Percentiles rank a stretch among this genome's conserved stretches.
These are phyloP conservation scores for Alligator mississippiensis DNA, from an alignment of 2,113 vertebrate genomes.

Conservation along the genomic window DNA sequence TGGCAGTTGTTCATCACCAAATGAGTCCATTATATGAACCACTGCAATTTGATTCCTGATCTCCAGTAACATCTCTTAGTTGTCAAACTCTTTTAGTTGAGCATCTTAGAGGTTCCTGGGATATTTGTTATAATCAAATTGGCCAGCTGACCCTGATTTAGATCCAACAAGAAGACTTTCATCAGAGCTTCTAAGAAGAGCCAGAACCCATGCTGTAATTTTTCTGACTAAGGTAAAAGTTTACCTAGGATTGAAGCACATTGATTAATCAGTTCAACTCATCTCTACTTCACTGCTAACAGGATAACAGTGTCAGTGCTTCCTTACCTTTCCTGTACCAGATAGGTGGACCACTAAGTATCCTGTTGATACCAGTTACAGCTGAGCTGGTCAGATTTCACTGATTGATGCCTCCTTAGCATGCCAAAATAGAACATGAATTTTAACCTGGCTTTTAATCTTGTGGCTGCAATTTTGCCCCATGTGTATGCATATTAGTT, in stretches of 20 bases:
- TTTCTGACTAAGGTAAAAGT: neutral
- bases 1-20: accelerated
- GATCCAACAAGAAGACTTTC: neutral
- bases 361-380: neutral
- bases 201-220: neutral
- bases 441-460: conserved; percentile 38
- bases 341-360: neutral
- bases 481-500: conserved; percentile 33
- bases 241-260: neutral
- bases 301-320: accelerated
- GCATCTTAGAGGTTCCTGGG: neutral
- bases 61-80: neutral
- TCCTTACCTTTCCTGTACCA: neutral
- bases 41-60: neutral
- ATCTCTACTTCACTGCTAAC: neutral
- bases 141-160: neutral
- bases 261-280: neutral
- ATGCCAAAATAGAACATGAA: neutral
- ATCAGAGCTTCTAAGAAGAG: neutral
- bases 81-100: neutral
- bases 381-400: neutral
- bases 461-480: conserved; percentile 18
- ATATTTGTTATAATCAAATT: neutral
- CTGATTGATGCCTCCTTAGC: neutral
- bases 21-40: neutral